phyloP scores from a whole-genome alignment of 2,797 vertebrate genomes.

The Enteromius unitaeniatus region DNA sequence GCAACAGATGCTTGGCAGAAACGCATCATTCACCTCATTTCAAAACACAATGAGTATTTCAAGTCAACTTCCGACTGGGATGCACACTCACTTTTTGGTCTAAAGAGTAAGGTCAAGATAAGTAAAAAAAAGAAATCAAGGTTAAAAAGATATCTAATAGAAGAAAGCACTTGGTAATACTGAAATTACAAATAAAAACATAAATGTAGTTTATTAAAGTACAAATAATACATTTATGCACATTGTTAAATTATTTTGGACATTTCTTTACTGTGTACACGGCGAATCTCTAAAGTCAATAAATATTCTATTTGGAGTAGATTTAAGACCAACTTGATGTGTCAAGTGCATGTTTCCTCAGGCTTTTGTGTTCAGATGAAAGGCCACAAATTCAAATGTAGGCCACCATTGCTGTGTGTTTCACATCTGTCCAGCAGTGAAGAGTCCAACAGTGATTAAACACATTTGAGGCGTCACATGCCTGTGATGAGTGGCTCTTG shows the following conservation, averaged over 20 bases:
- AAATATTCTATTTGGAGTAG: background rate
- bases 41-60: constrained; percentile 51
- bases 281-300: background rate
- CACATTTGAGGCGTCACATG: constrained; percentile 60
- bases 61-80: constrained; percentile 47
- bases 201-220: background rate
- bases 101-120: background rate
- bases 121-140: background rate
- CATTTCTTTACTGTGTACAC: background rate
- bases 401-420: background rate
- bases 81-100: background rate
- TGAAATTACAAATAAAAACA: background rate
- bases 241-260: background rate
- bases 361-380: background rate
- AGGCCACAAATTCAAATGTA: background rate
- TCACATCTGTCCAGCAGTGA: constrained; percentile 17
- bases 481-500: constrained; percentile 60
- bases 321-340: background rate
- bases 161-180: background rate
- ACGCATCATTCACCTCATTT: constrained; percentile 50
- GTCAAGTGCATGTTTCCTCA: background rate
- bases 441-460: constrained; percentile 48
- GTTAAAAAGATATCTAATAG: background rate
- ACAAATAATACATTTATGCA: background rate
- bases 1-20: constrained; percentile 54